phyloP scores from a whole-genome alignment of 2,113 vertebrate genomes.

The Callithrix jacchus region DNA sequence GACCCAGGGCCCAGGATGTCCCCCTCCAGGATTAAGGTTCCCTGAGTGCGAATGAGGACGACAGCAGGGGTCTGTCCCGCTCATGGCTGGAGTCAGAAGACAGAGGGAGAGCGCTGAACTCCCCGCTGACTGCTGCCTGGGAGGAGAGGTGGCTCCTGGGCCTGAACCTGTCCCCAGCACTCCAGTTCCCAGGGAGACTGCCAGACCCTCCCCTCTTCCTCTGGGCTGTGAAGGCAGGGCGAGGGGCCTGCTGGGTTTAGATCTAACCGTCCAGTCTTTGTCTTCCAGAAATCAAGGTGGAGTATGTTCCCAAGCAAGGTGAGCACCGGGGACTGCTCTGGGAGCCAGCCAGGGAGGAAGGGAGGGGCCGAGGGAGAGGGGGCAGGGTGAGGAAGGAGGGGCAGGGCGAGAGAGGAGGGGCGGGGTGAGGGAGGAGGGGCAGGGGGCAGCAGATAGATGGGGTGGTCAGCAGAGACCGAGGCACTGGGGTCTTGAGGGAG shows the following conservation, averaged over 20 bases:
- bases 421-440: background rate
- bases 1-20: background rate
- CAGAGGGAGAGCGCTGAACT: background rate
- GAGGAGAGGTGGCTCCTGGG: background rate
- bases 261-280: background rate
- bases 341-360: too few relatives aligned
- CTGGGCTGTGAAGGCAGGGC: background rate
- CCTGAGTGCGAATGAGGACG: background rate
- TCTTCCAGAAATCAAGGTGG: constrained; percentile 92
- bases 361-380: background rate
- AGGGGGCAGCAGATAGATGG: too few relatives aligned
- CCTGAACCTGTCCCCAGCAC: background rate
- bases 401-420: background rate
- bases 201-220: background rate
- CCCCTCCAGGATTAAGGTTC: background rate
- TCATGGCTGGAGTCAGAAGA: background rate
- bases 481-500: background rate
- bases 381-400: background rate
- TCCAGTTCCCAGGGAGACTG: background rate
- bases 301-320: constrained; percentile 93
- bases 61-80: background rate
- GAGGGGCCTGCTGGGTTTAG: background rate
- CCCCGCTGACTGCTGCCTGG: too few relatives aligned
- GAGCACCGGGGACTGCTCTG: background rate
- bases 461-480: too few relatives aligned